Conservation (phyloP, 2,797 vertebrate species). For the Leptodactylus fallax region DNA sequence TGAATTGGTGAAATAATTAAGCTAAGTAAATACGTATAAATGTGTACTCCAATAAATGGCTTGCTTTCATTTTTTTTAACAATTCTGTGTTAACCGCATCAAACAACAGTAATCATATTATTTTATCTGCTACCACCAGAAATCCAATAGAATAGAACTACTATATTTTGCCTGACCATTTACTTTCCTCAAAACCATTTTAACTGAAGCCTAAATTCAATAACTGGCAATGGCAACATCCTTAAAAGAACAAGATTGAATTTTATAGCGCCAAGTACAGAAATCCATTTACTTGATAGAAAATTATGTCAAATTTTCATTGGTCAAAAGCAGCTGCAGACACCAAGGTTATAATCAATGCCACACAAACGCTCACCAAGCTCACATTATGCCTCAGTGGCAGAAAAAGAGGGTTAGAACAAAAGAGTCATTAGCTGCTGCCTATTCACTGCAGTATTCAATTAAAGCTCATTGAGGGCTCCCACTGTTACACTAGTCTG, state of each 20-base stretch:
- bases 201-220: background rate
- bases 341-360: constrained; percentile 67
- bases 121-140: background rate
- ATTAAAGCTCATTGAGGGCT: constrained; percentile 69
- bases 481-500: constrained; percentile 62
- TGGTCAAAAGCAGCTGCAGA: constrained; percentile 69
- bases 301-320: constrained; percentile 60
- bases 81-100: background rate
- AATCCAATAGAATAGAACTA: background rate
- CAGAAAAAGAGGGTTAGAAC: constrained; percentile 64
- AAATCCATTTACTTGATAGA: constrained; percentile 9
- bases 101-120: background rate
- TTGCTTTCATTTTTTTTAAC: background rate
- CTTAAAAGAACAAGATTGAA: background rate
- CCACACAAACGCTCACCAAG: constrained; percentile 64
- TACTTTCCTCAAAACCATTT: background rate
- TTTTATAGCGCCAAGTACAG: background rate
- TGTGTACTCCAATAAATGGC: background rate
- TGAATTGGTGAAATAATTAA: too few species aligned
- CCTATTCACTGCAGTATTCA: constrained; percentile 66
- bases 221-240: background rate
- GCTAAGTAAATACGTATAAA: too few species aligned
- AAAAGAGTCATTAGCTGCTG: constrained; percentile 68
- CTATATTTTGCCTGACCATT: background rate
- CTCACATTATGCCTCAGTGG: constrained; percentile 69